Conservation (phyloP, 1,140 invertebrate species). For the Lepidurus packardi region DNA sequence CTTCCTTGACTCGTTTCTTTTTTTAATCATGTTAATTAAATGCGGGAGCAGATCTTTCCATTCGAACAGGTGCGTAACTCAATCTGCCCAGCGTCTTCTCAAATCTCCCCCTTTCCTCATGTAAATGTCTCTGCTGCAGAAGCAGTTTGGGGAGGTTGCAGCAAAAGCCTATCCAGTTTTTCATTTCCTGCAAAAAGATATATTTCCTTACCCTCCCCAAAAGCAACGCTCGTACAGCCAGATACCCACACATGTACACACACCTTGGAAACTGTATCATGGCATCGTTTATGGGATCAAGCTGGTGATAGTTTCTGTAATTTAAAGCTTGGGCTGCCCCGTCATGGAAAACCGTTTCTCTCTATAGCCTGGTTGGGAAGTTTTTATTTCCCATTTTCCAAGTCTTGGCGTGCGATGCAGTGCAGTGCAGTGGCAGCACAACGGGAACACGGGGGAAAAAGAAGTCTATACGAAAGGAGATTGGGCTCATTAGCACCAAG, state of each 20-base stretch:
- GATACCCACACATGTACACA: not conserved
- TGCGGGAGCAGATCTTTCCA: constrained; percentile 17
- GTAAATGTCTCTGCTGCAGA: not conserved
- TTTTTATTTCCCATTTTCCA: not conserved
- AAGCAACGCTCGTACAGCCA: no score
- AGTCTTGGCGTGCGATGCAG: not conserved
- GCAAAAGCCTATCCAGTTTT: not conserved
- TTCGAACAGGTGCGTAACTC: not conserved
- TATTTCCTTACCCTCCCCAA: no score
- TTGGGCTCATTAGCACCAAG: constrained; percentile 12
- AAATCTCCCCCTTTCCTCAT: not conserved
- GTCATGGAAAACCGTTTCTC: not conserved
- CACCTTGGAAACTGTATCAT: not conserved
- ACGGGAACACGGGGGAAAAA: not conserved
- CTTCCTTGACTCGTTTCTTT: not conserved
- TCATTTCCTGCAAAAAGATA: no score
- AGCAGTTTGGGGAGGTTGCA: not conserved
- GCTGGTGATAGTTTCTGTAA: constrained; percentile 2
- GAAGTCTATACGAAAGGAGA: not conserved
- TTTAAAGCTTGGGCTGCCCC: constrained; percentile 15
- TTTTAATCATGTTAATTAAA: not conserved
- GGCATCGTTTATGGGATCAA: not conserved
- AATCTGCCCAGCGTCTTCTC: not conserved
- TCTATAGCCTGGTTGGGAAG: not conserved
- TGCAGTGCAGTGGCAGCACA: not conserved